phyloP scores from a whole-genome alignment of 2,797 vertebrate species.

The Betta splendens region DNA sequence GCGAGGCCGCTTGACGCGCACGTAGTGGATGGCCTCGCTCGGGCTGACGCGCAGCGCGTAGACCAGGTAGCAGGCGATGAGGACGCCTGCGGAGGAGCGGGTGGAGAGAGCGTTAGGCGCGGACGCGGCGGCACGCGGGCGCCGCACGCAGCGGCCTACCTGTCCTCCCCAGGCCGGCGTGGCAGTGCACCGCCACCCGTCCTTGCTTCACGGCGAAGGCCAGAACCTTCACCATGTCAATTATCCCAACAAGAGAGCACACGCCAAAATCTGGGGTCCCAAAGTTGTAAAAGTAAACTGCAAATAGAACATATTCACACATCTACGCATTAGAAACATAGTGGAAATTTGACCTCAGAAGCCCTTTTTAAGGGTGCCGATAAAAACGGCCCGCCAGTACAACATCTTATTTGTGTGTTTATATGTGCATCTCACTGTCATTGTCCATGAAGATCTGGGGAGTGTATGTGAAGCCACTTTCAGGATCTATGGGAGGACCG shows the following conservation, averaged over 20 bases:
- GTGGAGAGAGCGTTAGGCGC: background rate
- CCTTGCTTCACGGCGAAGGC: constrained; percentile 84
- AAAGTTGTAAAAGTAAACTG: constrained; percentile 89
- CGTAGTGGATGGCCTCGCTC: constrained; percentile 83
- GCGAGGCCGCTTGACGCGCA: constrained; percentile 82
- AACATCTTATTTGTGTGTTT: background rate
- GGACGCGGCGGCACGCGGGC: background rate
- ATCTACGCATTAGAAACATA: background rate
- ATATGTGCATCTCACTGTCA: constrained; percentile 77
- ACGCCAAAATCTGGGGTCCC: constrained; percentile 86
- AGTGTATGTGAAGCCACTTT: constrained; percentile 85
- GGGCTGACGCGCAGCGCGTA: constrained; percentile 83
- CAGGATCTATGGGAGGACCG: constrained; percentile 77
- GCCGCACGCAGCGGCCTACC: constrained; percentile 55
- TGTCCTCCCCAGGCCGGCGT: constrained; percentile 86
- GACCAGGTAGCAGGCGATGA: constrained; percentile 86
- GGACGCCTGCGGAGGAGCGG: constrained; percentile 76
- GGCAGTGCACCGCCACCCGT: constrained; percentile 85
- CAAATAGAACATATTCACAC: constrained; percentile 26
- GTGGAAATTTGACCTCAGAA: no score
- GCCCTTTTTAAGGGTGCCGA: no score
- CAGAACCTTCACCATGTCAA: constrained; percentile 86
- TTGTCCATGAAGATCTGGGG: constrained; percentile 87
- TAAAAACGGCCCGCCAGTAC: background rate
- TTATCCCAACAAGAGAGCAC: constrained; percentile 76